These are phyloP conservation scores for Cichlasoma orientale DNA, from an alignment of 2,797 vertebrate genomes.

Conservation along the genomic window DNA sequence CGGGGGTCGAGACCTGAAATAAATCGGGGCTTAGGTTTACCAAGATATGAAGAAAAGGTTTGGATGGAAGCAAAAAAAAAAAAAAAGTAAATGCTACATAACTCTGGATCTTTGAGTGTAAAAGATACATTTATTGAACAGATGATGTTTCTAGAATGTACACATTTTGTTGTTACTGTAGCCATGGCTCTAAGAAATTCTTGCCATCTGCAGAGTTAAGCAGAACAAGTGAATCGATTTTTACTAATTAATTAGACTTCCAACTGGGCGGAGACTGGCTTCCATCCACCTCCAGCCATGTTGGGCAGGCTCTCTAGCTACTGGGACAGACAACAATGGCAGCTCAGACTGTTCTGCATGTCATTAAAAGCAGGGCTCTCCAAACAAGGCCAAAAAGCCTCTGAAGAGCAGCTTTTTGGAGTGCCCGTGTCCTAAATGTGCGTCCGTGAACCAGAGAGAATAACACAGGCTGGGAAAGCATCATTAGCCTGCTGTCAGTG, in stretches of 20 bases:
- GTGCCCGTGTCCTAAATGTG: conserved; percentile 49
- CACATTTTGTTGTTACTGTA: too few relatives aligned
- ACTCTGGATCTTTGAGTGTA: not conserved
- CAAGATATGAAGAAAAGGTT: not conserved
- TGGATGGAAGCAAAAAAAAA: not conserved
- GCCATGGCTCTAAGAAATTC: not conserved
- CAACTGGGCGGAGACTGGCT: not conserved
- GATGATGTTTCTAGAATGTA: not conserved
- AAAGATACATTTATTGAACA: not conserved
- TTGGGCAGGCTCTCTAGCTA: not conserved
- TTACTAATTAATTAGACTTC: not conserved
- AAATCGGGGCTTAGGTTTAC: not conserved
- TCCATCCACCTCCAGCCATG: not conserved
- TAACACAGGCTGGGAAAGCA: conserved; percentile 17
- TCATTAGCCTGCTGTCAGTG: conserved; percentile 19
- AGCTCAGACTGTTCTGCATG: not conserved
- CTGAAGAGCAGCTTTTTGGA: conserved; percentile 36
- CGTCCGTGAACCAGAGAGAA: conserved; percentile 29
- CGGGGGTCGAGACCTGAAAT: not conserved
- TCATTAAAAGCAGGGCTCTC: conserved; percentile 24
- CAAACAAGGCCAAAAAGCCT: conserved; percentile 47
- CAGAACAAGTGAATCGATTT: not conserved
- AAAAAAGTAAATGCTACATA: not conserved
- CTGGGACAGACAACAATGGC: conserved; percentile 7
- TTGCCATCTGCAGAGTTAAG: not conserved